phyloP scores from a whole-genome alignment of 1,140 invertebrate species.

The Macrosteles quadrilineatus region DNA sequence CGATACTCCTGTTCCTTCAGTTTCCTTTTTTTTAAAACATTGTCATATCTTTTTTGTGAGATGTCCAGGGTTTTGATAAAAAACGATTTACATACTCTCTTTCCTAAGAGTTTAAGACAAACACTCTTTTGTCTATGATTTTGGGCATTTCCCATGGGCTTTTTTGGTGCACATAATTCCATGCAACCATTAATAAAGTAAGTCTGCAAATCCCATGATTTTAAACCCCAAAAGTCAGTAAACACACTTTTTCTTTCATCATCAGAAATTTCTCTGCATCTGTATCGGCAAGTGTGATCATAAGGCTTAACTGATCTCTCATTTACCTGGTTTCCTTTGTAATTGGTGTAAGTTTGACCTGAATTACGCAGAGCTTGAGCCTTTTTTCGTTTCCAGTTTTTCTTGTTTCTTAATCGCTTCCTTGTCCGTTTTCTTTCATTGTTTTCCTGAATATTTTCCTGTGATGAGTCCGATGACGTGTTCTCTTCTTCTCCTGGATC shows the following conservation, averaged over 20 bases:
- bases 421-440: not conserved
- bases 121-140: not conserved
- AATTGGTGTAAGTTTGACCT: not conserved
- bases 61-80: constrained; percentile 10
- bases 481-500: not conserved
- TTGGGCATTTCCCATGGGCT: not conserved
- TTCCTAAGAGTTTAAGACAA: not conserved
- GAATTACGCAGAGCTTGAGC: not conserved
- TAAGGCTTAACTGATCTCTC: not conserved
- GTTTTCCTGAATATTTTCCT: no score
- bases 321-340: not conserved
- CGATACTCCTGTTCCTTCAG: not conserved
- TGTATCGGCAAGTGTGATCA: not conserved
- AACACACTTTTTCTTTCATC: not conserved
- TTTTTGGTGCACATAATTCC: not conserved
- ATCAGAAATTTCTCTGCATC: not conserved
- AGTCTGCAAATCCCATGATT: not conserved
- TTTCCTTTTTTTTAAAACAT: not conserved
- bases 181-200: not conserved
- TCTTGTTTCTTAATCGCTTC: not conserved
- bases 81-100: not conserved
- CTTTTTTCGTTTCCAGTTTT: no score
- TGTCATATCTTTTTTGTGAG: not conserved
- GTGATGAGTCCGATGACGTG: not conserved
- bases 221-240: constrained; percentile 11